Base-by-base conservation (phyloP, 1,140 invertebrate species). In the Drosophila nigrodunni region DNA sequence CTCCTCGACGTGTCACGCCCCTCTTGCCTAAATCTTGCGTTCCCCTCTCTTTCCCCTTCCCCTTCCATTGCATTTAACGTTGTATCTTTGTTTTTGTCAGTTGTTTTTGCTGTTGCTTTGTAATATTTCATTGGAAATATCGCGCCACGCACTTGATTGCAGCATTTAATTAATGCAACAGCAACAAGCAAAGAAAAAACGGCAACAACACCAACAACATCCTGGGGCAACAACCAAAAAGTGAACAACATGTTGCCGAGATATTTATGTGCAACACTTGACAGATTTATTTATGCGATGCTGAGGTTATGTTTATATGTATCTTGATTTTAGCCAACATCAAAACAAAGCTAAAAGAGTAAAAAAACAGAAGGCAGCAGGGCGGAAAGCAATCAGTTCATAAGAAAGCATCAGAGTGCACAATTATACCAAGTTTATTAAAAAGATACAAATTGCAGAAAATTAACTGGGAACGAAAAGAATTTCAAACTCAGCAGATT, bases 251-350 rank as follows among this genome's bases (percentile, higher is more conserved):
- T 89, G 85, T 85, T 89, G 85, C 80, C 60, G 78, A 85, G 85
- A 89, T 89, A 85, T 89, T 89, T 89, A 89, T 89, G 85, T 80
- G 75, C 86, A 89, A 89, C 85, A 89, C 85, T 89, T 89, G 85
- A 89, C 85, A 89, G 85, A 89, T 89, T 90, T 89, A 89, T 89
- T 89, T 89, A 89, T 89, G 80, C 66, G 65, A 46, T 60, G 66
- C 72, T 76, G 69, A 77, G 78, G 77, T 61, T 80, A 78, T 86
- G 69, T 65, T 81, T 60, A 50, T 34, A 13, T 30, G n/a, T 30
- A 13, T n/a, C 43, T 46, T 35, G 25, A 50, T 55, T 67, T 73
- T 67, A 15, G 65, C 54, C 64, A 68, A 68, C 66, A 69, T 68
- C n/a, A 54, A 54, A 60, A 60, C 54, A 54, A 59, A 34, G 30